Evolutionary conservation across 2,888 invertebrate species (phyloP), one percentile per base, ranked within the genome.

Genomic region (Andricus quercusramuli): DNA sequence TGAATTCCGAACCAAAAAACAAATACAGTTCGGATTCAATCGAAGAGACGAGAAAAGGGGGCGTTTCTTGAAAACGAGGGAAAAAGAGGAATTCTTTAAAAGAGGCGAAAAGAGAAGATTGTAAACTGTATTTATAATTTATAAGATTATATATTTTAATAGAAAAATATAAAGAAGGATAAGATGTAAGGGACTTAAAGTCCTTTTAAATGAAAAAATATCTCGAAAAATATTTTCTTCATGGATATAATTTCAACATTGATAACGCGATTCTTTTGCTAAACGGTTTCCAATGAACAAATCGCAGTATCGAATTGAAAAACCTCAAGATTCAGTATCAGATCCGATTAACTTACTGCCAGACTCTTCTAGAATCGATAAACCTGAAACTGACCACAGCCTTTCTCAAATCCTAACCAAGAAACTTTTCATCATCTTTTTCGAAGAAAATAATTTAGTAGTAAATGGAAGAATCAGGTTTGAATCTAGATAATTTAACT

Each of bases 301-400:
- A 56, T 56, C 56, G 56, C 9, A 56, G 62, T 62, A 25, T 25
- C 62, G 25, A 29, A 62, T 25, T 62, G 25, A 62, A 62, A 67
- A 67, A 37, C n/a, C 13, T 67, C 67, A 15, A 67, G 41, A 22
- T 67, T 41, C 67, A 67, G 22, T 67, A 67, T 67, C 22, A 44
- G n/a, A 67, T 13, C 17, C 25, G 67, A 67, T 66, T 37, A 66
- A 37, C 56, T 56, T 66, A 32, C 37, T 41, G 20, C 15, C 29
- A 70, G 29, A 20, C 29, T 29, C 17, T 51, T 70, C 3, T 70
- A 25, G 20, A 70, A 70, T 47, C 70, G 29, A 70, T 70, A 70
- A 70, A 70, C 25, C 51, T 70, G 47, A 47, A 47, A 51, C 29
- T 51, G 70, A 51, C 70, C 44, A 70, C 29, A 68, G 25, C 47